Evolutionary conservation across 2,797 vertebrate genomes (phyloP).

Genomic region (Sebastes aleutianus): DNA sequence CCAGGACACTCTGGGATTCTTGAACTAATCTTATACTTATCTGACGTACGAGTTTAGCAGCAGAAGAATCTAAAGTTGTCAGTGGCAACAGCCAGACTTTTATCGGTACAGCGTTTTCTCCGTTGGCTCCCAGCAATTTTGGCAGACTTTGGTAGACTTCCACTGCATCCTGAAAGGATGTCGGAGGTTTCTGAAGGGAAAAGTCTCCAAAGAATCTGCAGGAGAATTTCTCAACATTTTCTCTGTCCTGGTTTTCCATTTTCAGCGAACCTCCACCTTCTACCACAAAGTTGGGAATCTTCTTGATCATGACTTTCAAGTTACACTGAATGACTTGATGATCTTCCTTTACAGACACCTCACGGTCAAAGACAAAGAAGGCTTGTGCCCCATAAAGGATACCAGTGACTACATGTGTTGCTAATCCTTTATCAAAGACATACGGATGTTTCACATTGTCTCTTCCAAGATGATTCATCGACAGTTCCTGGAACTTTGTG

Average conservation of each 20-base stretch:
- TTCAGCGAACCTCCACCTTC: neutral
- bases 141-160: no score
- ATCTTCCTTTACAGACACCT: conserved; percentile 44
- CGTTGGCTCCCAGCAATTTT: no score
- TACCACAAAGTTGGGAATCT: no score
- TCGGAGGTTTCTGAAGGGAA: neutral
- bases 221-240: conserved; percentile 47
- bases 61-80: conserved; percentile 50
- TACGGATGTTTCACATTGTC: neutral
- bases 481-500: neutral
- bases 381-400: conserved; percentile 72
- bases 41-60: conserved; percentile 46
- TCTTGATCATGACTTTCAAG: conserved; percentile 46
- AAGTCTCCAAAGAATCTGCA: conserved; percentile 75
- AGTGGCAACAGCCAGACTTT: conserved; percentile 70
- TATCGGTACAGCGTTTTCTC: no score
- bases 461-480: neutral
- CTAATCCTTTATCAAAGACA: conserved; percentile 50
- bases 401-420: conserved; percentile 69
- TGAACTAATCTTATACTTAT: conserved; percentile 57
- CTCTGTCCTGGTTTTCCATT: conserved; percentile 32
- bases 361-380: conserved; percentile 71
- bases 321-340: conserved; percentile 50
- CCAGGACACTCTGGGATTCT: conserved; percentile 44
- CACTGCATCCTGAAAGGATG: conserved; percentile 47